Evolutionary conservation across 2,113 vertebrate genomes (phyloP), one percentile per base, ranked within the genome.

Genomic region (Atherinomorus stipes): DNA sequence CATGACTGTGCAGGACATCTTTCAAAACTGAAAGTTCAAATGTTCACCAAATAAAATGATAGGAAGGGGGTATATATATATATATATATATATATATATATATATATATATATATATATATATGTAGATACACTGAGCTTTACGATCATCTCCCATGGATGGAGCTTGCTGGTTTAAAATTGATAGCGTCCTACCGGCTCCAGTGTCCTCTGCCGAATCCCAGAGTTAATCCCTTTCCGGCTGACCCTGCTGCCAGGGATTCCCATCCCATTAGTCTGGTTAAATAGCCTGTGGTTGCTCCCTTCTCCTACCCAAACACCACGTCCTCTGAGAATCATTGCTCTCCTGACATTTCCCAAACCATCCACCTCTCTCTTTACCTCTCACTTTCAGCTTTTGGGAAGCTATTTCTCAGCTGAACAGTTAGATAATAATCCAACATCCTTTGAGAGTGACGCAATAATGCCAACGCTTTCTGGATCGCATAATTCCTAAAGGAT

Each of bases 261-360:
- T 87, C 88, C 85, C 68, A 68, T 81, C 77, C 83, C 80, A 86
- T 89, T 86, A 91, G 60, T 57, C 8, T 12, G 15, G 44, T 70
- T 66, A 84, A 81, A 89, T 80, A 61, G 66, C 58, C 79, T 70
- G 63, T 67, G 74, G 68, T 73, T 69, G 25, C 73, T 66, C 81
- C 38, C 37, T 50, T 47, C 51, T 63, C 45, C 44, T 26, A 21
- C 66, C 47, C 47, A 31, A 1, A 57, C 42, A 56, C 44, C 54
- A 59, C 18, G 28, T 80, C 75, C 71, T 58, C 64, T 38, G 64
- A 66, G 68, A 50, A 63, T 57, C 65, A 16, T 61, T 49, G 56
- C 74, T 62, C 51, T 53, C 31, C 69, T 42, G 21, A 81, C 54
- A 56, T 40, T 37, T 70, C 37, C 22, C 34, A 34, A 19, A 13